These are phyloP conservation scores for Formicarius rufipectus DNA, from an alignment of 2,113 vertebrate genomes.

Conservation along the genomic window DNA sequence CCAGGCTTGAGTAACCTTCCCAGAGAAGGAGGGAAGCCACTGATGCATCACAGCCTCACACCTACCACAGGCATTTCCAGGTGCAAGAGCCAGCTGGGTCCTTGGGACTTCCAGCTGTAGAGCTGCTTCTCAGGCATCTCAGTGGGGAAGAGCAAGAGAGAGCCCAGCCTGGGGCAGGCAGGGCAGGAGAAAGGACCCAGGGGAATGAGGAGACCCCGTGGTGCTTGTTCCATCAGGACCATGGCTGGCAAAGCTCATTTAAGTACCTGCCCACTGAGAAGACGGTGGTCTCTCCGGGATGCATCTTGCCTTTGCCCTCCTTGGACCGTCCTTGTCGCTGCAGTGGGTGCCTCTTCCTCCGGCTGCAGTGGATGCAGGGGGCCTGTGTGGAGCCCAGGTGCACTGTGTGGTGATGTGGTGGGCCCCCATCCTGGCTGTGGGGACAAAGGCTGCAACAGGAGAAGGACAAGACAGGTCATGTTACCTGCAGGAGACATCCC, in stretches of 20 bases:
- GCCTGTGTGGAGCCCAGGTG: conserved; percentile 85
- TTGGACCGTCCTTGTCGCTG: conserved; percentile 80
- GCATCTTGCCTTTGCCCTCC: conserved; percentile 77
- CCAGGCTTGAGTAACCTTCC: conserved; percentile 18
- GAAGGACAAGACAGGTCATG: not conserved
- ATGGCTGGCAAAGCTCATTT: accelerated
- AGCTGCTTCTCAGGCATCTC: not conserved
- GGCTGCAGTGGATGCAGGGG: conserved; percentile 89
- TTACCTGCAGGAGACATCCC: not conserved
- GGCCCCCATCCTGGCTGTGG: conserved; percentile 82
- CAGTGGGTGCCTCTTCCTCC: conserved; percentile 81
- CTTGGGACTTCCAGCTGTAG: not conserved
- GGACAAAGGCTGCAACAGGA: conserved; percentile 75
- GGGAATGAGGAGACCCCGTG: accelerated
- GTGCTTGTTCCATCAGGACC: not conserved
- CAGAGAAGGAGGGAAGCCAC: not conserved
- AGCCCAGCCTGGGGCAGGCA: accelerated
- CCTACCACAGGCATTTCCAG: not conserved
- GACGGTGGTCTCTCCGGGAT: conserved; percentile 88
- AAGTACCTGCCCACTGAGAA: conserved; percentile 93
- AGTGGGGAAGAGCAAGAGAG: not conserved
- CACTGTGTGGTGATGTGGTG: conserved; percentile 90
- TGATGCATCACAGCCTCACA: not conserved
- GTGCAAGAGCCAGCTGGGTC: not conserved
- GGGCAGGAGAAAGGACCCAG: not conserved